Conservation (phyloP, 2,797 vertebrate genomes). For the Pipistrellus nathusii region DNA sequence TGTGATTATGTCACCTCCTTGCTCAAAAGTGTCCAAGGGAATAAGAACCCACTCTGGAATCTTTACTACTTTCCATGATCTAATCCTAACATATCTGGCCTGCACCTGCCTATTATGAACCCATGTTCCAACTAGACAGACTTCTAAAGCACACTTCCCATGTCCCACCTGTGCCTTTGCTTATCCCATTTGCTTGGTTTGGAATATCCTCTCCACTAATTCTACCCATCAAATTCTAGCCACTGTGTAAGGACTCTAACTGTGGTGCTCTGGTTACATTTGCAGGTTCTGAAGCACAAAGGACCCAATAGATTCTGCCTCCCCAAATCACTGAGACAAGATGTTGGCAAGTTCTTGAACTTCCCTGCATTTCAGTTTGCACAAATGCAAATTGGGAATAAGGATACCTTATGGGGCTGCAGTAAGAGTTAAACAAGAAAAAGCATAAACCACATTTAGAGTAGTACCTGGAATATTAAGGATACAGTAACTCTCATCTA, state of each 20-base stretch:
- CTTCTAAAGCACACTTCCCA: neutral
- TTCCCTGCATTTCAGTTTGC: neutral
- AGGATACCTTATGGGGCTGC: neutral
- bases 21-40: conserved; percentile 7
- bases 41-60: neutral
- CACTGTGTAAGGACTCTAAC: neutral
- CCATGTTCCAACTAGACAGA: neutral
- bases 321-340: rapidly evolving
- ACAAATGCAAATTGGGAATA: neutral
- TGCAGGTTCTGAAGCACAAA: neutral
- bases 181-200: neutral
- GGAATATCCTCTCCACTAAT: neutral
- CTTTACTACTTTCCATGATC: neutral
- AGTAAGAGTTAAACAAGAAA: neutral
- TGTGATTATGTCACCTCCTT: neutral
- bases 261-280: rapidly evolving
- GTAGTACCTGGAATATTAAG: neutral
- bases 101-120: neutral
- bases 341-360: neutral
- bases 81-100: neutral
- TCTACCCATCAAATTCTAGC: neutral
- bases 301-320: neutral
- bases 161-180: neutral
- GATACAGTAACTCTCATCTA: neutral
- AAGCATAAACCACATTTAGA: neutral